phyloP scores from a whole-genome alignment of 2,113 vertebrate genomes.

The Trematomus loennbergii region DNA sequence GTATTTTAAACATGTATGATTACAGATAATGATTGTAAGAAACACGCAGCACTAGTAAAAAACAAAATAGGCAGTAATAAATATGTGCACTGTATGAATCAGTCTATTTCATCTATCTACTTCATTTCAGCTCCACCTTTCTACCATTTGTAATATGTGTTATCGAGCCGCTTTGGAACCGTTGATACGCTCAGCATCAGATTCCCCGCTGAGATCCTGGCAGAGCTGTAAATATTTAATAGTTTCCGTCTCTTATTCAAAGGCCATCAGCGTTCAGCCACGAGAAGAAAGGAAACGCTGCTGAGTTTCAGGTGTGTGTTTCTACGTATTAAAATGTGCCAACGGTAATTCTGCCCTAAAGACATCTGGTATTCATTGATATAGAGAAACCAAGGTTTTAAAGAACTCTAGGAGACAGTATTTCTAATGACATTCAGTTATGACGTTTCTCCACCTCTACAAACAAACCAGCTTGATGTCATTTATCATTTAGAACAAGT shows the following conservation, averaged over 20 bases:
- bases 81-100: too few relatives aligned
- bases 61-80: too few relatives aligned
- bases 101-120: too few relatives aligned
- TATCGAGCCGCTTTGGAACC: background rate
- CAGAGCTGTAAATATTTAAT: conserved; percentile 72
- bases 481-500: background rate
- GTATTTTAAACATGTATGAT: too few relatives aligned
- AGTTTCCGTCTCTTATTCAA: conserved; percentile 22
- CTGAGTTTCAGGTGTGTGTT: background rate
- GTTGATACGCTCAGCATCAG: conserved; percentile 20
- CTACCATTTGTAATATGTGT: background rate
- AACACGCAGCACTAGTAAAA: too few relatives aligned
- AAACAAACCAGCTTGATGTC: background rate
- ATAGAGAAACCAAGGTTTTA: background rate
- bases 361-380: background rate
- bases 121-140: background rate
- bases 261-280: conserved; percentile 27
- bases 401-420: too few relatives aligned
- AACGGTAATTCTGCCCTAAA: background rate
- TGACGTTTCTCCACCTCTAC: background rate
- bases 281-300: conserved; percentile 2
- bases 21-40: too few relatives aligned
- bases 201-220: conserved; percentile 26
- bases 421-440: too few relatives aligned
- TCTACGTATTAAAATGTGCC: too few relatives aligned